phyloP scores from a whole-genome alignment of 2,888 invertebrate genomes.

The Athetis lepigone region DNA sequence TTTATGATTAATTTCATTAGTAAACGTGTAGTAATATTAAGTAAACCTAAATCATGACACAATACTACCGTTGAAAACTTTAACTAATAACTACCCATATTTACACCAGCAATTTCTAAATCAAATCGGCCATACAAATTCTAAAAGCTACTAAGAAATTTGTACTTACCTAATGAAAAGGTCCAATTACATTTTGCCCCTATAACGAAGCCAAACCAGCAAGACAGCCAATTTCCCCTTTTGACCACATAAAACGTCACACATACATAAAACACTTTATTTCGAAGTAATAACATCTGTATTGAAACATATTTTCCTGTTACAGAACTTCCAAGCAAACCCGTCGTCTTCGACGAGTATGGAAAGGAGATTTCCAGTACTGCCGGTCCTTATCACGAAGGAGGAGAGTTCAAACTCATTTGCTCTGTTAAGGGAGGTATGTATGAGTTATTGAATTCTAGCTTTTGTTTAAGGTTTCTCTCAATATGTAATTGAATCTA shows the following conservation, averaged over 20 bases:
- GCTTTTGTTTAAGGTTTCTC: background rate
- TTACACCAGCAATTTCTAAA: no score
- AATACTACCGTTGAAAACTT: no score
- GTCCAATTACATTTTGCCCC: background rate
- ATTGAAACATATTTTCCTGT: conserved; percentile 68
- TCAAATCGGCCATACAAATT: no score
- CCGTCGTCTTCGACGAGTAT: conserved; percentile 93
- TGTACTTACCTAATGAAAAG: background rate
- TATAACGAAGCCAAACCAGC: background rate
- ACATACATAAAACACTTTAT: conserved; percentile 14
- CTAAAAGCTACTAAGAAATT: no score
- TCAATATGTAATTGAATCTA: no score
- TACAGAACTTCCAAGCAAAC: conserved; percentile 94
- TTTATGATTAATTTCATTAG: no score
- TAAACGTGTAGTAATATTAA: no score
- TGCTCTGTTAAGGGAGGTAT: conserved; percentile 94
- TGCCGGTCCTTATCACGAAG: conserved; percentile 94
- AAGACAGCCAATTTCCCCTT: background rate
- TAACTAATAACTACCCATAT: no score
- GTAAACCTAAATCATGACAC: no score
- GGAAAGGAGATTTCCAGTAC: conserved; percentile 91
- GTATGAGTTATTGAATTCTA: conserved; percentile 54
- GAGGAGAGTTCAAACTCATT: conserved; percentile 93
- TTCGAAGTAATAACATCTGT: conserved; percentile 21
- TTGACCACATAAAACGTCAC: conserved; percentile 7